Conservation (phyloP, 2,797 vertebrate genomes). For the Eulemur coronatus region DNA sequence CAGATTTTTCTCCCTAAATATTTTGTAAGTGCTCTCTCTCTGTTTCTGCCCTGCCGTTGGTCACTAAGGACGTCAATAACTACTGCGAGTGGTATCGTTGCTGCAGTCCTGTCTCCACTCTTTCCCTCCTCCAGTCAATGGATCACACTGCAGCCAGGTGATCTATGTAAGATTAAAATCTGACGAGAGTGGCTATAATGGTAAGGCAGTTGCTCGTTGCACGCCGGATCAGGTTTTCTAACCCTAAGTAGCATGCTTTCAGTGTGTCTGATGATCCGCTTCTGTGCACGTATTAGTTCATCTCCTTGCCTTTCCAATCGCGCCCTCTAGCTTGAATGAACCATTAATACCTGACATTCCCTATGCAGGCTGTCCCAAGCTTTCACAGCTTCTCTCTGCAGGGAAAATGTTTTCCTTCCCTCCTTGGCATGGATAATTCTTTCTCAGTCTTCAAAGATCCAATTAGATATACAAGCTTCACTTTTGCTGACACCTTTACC, state of each 20-base stretch:
- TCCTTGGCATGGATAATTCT: background rate
- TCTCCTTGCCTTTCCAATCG: accelerated
- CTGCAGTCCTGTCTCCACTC: background rate
- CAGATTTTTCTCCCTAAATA: background rate
- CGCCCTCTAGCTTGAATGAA: accelerated
- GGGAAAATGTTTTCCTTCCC: background rate
- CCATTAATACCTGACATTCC: background rate
- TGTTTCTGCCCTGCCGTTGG: background rate
- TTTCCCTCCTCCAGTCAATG: accelerated
- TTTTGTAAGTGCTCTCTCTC: background rate
- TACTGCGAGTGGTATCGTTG: accelerated
- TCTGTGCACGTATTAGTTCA: accelerated
- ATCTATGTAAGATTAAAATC: accelerated
- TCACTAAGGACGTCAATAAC: accelerated
- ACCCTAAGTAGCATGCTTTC: accelerated
- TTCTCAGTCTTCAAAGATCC: background rate
- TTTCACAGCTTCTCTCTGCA: background rate
- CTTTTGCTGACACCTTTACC: accelerated
- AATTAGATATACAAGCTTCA: background rate
- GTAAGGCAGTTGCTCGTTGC: accelerated
- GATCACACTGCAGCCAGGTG: accelerated
- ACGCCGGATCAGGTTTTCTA: accelerated
- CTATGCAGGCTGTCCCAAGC: background rate
- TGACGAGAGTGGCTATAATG: accelerated
- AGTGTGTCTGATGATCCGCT: no score